phyloP scores from a whole-genome alignment of 2,797 vertebrate genomes.

The Pipistrellus pygmaeus region DNA sequence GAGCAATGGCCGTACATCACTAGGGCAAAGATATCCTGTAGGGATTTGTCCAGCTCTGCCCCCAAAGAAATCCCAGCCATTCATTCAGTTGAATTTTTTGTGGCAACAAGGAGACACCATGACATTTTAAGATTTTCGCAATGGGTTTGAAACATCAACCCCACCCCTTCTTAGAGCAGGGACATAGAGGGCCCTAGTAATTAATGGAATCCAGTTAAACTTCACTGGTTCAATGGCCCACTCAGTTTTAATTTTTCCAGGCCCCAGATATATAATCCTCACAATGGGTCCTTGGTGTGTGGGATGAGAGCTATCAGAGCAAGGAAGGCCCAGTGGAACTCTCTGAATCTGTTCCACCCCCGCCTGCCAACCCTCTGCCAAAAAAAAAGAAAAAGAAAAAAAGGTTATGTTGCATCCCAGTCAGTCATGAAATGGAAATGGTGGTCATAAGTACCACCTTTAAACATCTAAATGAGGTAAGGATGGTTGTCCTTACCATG shows the following conservation, averaged over 20 bases:
- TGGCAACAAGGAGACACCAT: not conserved
- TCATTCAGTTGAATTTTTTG: not conserved
- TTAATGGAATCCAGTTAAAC: not conserved
- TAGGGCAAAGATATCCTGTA: not conserved
- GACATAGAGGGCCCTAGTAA: not conserved
- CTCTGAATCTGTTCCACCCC: not conserved
- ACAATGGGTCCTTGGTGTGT: not conserved
- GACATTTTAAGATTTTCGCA: not conserved
- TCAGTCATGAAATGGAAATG: not conserved
- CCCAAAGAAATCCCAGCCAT: not conserved
- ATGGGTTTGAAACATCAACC: not conserved
- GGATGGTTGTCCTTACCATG: not conserved
- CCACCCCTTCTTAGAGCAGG: not conserved
- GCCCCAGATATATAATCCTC: not conserved
- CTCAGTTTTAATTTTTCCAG: not conserved
- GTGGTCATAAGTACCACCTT: not conserved
- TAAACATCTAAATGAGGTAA: not conserved
- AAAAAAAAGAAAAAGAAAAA: not conserved
- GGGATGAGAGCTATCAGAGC: not conserved
- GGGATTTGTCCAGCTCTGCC: not conserved
- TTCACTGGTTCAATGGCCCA: not conserved
- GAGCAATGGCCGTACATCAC: not conserved
- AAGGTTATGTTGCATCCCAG: not conserved
- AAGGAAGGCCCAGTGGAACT: not conserved
- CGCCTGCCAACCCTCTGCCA: no score